These are phyloP conservation scores for Acanthisitta chloris DNA, from an alignment of 2,113 vertebrate genomes.

Conservation along the genomic window DNA sequence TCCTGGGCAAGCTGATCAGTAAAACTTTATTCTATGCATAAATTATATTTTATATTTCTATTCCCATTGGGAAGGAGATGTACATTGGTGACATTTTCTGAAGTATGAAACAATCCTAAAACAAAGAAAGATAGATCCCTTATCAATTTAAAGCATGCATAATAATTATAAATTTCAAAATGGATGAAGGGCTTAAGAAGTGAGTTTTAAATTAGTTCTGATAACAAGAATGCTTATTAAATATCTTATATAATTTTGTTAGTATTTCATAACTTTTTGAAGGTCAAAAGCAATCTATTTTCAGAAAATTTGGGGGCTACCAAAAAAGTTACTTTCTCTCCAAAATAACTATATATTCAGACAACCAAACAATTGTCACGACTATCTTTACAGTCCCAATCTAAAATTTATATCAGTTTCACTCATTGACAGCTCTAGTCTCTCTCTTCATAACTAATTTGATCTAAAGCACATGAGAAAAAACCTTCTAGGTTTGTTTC, in stretches of 20 bases:
- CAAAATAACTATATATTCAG: not conserved
- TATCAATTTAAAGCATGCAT: not conserved
- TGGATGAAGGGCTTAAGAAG: not conserved
- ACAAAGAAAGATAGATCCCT: not conserved
- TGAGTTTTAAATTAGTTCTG: not conserved
- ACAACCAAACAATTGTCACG: not conserved
- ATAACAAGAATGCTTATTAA: not conserved
- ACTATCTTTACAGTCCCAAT: not conserved
- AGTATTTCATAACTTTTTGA: not conserved
- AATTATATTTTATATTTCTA: not conserved
- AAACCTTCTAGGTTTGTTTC: not conserved
- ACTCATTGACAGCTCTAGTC: not conserved
- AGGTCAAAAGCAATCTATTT: not conserved
- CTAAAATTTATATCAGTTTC: not conserved
- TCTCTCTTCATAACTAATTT: not conserved
- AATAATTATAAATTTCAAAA: constrained; percentile 11
- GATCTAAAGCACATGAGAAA: not conserved
- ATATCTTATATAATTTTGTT: not conserved
- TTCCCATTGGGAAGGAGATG: not conserved
- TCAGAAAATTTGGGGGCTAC: not conserved
- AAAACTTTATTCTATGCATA: not conserved
- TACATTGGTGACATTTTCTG: not conserved
- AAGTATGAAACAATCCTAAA: not conserved
- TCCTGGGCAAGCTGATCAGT: not conserved
- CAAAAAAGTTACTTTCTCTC: not conserved